Conservation (phyloP, 2,797 vertebrate species). For the Scyliorhinus canicula region DNA sequence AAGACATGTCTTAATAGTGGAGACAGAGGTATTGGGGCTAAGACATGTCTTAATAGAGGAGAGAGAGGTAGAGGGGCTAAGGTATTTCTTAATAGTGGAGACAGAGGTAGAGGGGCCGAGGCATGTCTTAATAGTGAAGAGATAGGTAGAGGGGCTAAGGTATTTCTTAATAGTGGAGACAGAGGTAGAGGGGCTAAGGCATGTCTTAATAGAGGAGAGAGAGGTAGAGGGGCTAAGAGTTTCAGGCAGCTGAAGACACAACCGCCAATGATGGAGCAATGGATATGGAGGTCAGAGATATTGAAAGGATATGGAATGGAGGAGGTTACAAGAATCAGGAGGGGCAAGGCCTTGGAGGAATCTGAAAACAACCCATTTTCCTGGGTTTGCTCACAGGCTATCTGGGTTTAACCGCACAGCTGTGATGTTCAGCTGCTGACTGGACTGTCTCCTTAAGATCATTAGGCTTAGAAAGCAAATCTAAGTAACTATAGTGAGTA, state of each 20-base stretch:
- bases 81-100: neutral
- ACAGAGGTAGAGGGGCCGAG: neutral
- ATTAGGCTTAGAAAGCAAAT: neutral
- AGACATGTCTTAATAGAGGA: neutral
- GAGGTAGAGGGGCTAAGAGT: neutral
- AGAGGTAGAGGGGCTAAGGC: neutral
- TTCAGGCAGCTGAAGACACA: neutral
- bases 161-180: neutral
- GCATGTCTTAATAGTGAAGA: neutral
- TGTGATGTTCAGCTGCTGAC: neutral
- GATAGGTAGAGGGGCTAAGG: neutral
- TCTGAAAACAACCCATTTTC: neutral
- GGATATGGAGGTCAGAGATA: neutral
- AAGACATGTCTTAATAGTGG: neutral
- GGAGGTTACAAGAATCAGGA: neutral
- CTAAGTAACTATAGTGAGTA: neutral
- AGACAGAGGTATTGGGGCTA: neutral
- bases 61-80: neutral
- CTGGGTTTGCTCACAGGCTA: neutral
- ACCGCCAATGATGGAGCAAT: neutral
- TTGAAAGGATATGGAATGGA: neutral
- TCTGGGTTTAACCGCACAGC: neutral
- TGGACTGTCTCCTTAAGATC: neutral
- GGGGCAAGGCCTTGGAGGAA: neutral
- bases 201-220: neutral